These are phyloP conservation scores for Agonopterix heracliana DNA, from an alignment of 2,888 invertebrate species.

Conservation along the genomic window DNA sequence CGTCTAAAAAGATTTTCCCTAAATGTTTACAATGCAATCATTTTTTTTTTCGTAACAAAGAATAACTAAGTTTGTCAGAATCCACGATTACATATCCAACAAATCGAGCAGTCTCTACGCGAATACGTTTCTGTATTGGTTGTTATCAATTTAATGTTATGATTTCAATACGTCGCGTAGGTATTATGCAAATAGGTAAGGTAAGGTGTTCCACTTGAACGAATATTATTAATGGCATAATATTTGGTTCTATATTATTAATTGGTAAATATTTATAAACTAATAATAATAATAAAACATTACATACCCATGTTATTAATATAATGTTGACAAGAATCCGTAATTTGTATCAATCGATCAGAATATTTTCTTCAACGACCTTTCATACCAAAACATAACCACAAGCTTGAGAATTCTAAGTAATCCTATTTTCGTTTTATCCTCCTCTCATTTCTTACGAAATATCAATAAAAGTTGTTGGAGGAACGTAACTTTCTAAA, in stretches of 20 bases:
- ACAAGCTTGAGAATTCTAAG: not conserved
- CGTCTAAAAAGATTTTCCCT: slow-evolving; percentile 68
- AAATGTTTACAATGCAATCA: slow-evolving; percentile 68
- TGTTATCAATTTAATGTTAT: not conserved
- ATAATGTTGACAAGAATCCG: too few species aligned
- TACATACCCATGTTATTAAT: too few species aligned
- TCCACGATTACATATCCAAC: not conserved
- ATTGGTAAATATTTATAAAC: too few species aligned
- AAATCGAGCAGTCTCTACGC: not conserved
- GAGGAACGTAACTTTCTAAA: slow-evolving; percentile 40
- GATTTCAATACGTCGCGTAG: too few species aligned
- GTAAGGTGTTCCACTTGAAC: too few species aligned
- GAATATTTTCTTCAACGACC: too few species aligned
- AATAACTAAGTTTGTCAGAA: not conserved
- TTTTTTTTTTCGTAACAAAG: slow-evolving; percentile 28
- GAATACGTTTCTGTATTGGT: not conserved
- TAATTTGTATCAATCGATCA: too few species aligned
- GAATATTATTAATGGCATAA: too few species aligned
- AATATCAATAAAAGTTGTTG: slow-evolving; percentile 36
- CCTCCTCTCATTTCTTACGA: slow-evolving; percentile 7
- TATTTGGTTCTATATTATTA: too few species aligned
- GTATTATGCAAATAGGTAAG: too few species aligned
- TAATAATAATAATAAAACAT: too few species aligned
- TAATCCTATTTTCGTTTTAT: slow-evolving; percentile 7
- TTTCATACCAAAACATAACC: too few species aligned